Base-by-base conservation (phyloP, 2,888 invertebrate genomes). In the Drosophila parthenogenetica region DNA sequence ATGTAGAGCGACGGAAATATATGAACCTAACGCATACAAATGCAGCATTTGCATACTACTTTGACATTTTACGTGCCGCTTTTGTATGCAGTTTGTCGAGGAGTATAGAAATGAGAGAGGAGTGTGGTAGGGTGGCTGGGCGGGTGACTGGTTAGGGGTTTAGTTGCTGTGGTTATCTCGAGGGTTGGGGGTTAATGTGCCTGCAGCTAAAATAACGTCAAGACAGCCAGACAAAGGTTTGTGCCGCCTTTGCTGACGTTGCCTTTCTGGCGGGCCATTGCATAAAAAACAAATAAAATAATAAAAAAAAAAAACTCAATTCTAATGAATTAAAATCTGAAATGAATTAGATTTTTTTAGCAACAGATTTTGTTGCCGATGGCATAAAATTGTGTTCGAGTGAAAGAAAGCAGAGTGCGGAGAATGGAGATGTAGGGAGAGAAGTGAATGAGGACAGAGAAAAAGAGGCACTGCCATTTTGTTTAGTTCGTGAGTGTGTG, bases 281-380 rank as follows among this genome's bases (percentile, higher is more conserved):
- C 35, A 42, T 35, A 32, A 13, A 22, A 42, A 25, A 25, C 7
- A 37, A 32, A 8, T 43, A 49, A 53, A 57, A 70, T 60, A 43
- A 35, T 13, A 29, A 39, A 37, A 39, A 43, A 35, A n/a, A 14
- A 17, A 39, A 29, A 10, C 46, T 55, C 50, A 60, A 61, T 57
- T 55, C 66, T 57, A 82, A 77, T 83, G 80, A 82, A 80, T 77
- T 77, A 67, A 77, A 77, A 77, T 69, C 57, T 70, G 67, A 72
- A 80, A 67, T 77, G 68, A 76, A 75, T 77, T 79, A 69, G 74
- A 8, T 29, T 79, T 77, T 77, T 68, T 55, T 45, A 69, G 53
- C 50, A 64, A 57, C 46, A 82, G 55, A 69, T 55, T 69, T 74
- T 63, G 61, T 67, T 49, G 49, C 74, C 69, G 16, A 45, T 68